Percentiles rank a stretch among this genome's conserved stretches.
phyloP scores from a whole-genome alignment of 1,140 invertebrate genomes.

The Acromyrmex echinatior region DNA sequence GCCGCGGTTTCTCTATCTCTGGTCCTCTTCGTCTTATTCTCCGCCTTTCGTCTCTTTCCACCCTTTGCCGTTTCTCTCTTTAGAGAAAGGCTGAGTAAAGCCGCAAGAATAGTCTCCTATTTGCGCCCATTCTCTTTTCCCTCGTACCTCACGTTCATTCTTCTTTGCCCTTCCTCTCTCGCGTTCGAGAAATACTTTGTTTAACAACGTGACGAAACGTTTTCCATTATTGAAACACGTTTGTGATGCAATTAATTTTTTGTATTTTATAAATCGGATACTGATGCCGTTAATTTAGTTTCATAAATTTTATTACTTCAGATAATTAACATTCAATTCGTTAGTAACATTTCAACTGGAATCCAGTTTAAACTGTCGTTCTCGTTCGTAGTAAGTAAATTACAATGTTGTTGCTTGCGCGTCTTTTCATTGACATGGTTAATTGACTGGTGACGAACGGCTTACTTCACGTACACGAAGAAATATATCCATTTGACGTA shows the following conservation, averaged over 20 bases:
- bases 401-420: background rate
- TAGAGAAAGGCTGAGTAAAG: constrained; percentile 1
- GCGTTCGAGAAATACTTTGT: background rate
- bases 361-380: background rate
- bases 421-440: background rate
- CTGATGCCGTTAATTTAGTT: background rate
- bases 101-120: constrained; percentile 25
- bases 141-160: background rate
- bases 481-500: constrained; percentile 10
- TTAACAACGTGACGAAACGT: background rate
- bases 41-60: constrained; percentile 22
- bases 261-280: background rate
- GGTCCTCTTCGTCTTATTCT: constrained; percentile 40
- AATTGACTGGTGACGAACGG: constrained; percentile 20
- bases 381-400: constrained; percentile 2
- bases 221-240: background rate
- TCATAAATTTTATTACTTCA: background rate
- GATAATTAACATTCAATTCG: background rate
- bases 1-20: constrained; percentile 42
- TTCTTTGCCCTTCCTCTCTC: constrained; percentile 1
- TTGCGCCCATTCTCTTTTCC: constrained; percentile 16
- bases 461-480: background rate
- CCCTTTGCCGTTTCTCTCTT: constrained; percentile 10
- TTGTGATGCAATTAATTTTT: background rate
- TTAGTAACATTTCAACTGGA: background rate